These are phyloP conservation scores for Ichneumoninae sp. DNA, from an alignment of 2,888 invertebrate species.

Conservation along the genomic window DNA sequence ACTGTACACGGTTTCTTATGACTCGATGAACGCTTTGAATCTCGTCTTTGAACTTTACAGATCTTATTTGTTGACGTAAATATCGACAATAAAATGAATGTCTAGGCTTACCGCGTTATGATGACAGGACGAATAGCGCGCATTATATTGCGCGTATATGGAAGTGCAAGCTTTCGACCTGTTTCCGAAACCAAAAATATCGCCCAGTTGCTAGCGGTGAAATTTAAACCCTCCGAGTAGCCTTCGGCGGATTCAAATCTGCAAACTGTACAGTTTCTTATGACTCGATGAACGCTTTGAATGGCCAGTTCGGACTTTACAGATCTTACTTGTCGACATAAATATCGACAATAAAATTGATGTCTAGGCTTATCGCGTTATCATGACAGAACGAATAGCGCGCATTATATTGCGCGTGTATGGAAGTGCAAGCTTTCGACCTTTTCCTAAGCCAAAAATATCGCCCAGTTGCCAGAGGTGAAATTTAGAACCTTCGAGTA, in stretches of 20 bases:
- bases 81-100: too few species aligned
- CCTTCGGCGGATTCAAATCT: background rate
- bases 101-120: background rate
- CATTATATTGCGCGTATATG: conserved; percentile 20
- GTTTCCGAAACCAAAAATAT: conserved; percentile 48
- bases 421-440: conserved; percentile 44
- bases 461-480: background rate
- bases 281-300: too few species aligned
- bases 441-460: conserved; percentile 48
- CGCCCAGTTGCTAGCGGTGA: background rate
- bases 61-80: too few species aligned
- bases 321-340: too few species aligned
- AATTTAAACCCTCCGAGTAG: background rate
- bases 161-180: conserved; percentile 42
- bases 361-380: background rate
- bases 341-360: too few species aligned
- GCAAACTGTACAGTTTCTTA: too few species aligned
- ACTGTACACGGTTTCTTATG: too few species aligned
- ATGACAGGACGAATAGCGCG: background rate
- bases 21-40: too few species aligned
- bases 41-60: too few species aligned
- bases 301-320: too few species aligned
- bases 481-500: background rate
- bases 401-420: conserved; percentile 18
- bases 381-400: background rate